Conservation (phyloP, 2,113 vertebrate species). For the Chrysochloris asiatica region DNA sequence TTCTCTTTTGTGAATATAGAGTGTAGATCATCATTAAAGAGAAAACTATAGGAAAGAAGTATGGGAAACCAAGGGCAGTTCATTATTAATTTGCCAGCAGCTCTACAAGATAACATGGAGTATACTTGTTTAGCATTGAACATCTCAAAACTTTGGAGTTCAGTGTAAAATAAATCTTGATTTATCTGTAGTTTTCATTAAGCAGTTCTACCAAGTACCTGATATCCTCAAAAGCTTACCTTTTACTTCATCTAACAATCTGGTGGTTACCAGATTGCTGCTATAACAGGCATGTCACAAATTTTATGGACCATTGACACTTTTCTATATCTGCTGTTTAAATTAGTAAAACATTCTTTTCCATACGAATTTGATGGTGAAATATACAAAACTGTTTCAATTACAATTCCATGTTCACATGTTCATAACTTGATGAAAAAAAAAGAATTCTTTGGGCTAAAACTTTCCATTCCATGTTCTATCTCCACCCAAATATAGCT, state of each 20-base stretch:
- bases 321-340: slow-evolving; percentile 22
- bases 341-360: slow-evolving; percentile 52
- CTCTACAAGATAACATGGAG: neutral
- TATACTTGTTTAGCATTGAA: neutral
- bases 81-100: no score
- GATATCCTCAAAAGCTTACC: neutral
- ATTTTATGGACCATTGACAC: neutral
- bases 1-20: no score
- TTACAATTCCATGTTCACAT: slow-evolving; percentile 75
- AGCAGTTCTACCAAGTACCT: neutral
- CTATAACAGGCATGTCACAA: neutral
- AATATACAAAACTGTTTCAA: slow-evolving; percentile 78
- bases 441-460: slow-evolving; percentile 60
- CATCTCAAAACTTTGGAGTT: neutral
- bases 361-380: slow-evolving; percentile 58
- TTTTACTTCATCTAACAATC: neutral
- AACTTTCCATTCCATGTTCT: slow-evolving; percentile 72
- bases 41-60: no score
- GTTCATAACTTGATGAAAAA: slow-evolving; percentile 70
- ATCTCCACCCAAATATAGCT: slow-evolving; percentile 72
- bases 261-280: fast-evolving
- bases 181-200: neutral
- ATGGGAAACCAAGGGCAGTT: no score
- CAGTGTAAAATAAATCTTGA: neutral
- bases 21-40: no score